These are phyloP conservation scores for Sardinella longiceps DNA, from an alignment of 2,797 vertebrate species.

Conservation along the genomic window DNA sequence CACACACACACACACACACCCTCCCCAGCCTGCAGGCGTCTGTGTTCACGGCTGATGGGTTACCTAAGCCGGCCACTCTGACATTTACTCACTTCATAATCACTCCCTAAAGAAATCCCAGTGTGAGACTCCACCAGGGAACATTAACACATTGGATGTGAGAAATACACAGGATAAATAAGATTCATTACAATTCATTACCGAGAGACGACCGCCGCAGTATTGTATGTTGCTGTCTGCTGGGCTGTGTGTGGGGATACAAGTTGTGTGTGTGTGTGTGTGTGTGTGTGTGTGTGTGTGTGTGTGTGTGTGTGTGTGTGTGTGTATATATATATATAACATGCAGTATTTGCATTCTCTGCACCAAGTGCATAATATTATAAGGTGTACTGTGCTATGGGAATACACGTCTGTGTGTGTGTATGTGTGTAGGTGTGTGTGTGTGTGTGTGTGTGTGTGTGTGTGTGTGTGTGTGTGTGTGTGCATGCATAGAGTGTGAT, in stretches of 20 bases:
- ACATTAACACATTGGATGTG: neutral
- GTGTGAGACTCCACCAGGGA: slow-evolving; percentile 22
- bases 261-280: neutral
- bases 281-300: neutral
- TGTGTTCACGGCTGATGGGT: slow-evolving; percentile 52
- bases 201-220: neutral
- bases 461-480: slow-evolving; percentile 6
- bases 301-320: no score
- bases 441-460: neutral
- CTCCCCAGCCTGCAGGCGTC: slow-evolving; percentile 5
- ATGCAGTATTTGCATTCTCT: neutral
- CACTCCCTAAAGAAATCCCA: slow-evolving; percentile 29
- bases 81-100: slow-evolving; percentile 54
- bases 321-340: neutral
- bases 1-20: neutral
- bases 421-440: neutral
- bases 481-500: neutral
- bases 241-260: neutral
- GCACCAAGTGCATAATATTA: neutral
- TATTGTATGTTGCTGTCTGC: neutral
- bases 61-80: slow-evolving; percentile 59
- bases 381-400: neutral
- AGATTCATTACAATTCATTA: neutral
- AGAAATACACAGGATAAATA: slow-evolving; percentile 2
- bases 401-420: neutral